Evolutionary conservation across 2,797 vertebrate species (phyloP), one percentile per base, ranked within the genome.

Genomic region (Pelochelys cantorii): DNA sequence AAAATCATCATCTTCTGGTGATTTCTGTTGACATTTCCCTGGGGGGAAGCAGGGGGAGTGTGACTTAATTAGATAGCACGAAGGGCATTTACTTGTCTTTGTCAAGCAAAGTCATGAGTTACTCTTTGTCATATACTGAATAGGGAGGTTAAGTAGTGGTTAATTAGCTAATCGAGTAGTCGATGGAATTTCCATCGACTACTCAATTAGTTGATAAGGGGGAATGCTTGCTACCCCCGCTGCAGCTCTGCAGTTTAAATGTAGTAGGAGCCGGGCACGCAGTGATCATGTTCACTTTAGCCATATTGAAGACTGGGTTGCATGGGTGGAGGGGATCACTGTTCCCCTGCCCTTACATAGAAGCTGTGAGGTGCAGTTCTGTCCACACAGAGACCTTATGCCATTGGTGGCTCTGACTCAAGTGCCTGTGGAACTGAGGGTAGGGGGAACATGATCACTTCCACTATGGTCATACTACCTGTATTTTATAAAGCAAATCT

Each of bases 1-100:
- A 88, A 93, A 82, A 22, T 65, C 86, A 42, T 88, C 25, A 83
- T 31, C 55, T 87, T 65, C 34, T 81, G 60, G 74, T 81, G n/a
- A 87, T 79, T 81, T 87, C 71, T 42, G 55, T 3, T 0, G 23
- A 79, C 71, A 52, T 34, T 65, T 13, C 53, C 81, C 62, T 52
- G 81, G 53, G 62, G 59, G 74, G 37, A 48, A 2, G 42, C 7
- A 8, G 42, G 8, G 42, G 2, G 42, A 48, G 42, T 48, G 6
- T 57, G 48, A 85, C 42, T 90, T 88, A 83, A 68, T 42, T 0
- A 0, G 59, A 68, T 0, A 0, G 56, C 31, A 53, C 53, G 23
- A 18, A 8, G 2, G 0, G 34, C 22, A 83, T 55, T 92, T 79
- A 11, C 74, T 22, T 80, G 48, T 79, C 77, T 52, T 82, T 57